A percentile compares a stretch with the other conserved stretches of the same genome.
These are phyloP conservation scores for Meloidogyne chitwoodi DNA, from an alignment of 1,140 invertebrate species.

Conservation along the genomic window DNA sequence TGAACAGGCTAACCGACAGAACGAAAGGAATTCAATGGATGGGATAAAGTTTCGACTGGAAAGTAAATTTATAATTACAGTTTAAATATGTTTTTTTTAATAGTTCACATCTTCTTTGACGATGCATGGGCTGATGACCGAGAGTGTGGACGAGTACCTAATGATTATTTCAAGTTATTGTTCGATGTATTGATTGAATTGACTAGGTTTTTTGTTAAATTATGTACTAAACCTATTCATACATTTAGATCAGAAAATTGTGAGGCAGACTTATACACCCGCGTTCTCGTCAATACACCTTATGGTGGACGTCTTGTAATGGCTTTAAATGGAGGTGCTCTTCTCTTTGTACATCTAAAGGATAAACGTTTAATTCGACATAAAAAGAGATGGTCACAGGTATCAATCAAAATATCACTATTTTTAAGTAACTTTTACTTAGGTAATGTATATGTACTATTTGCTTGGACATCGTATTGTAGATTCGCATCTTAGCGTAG, in stretches of 20 bases:
- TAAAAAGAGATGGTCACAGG: conserved; percentile 63
- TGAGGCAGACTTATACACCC: conserved; percentile 36
- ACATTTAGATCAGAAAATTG: conserved; percentile 31
- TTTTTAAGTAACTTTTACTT: not conserved
- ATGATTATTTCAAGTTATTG: conserved; percentile 87
- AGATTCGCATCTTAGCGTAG: conserved; percentile 55
- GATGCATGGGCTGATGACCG: conserved; percentile 93
- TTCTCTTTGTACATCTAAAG: conserved; percentile 62
- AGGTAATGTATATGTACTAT: conserved; percentile 72
- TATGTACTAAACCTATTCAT: not conserved
- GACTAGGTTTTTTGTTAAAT: conserved; percentile 68
- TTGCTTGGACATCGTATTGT: conserved; percentile 66
- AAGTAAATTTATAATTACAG: conserved; percentile 17
- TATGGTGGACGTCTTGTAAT: conserved; percentile 63
- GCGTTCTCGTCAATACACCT: conserved; percentile 62
- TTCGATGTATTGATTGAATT: conserved; percentile 87
- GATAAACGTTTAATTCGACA: conserved; percentile 63
- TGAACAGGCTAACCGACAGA: conserved; percentile 81
- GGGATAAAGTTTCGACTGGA: conserved; percentile 66
- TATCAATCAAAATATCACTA: not conserved
- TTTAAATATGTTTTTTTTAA: conserved; percentile 52
- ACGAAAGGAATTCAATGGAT: conserved; percentile 81
- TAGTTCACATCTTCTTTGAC: conserved; percentile 96
- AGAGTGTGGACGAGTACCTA: conserved; percentile 68
- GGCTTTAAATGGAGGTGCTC: conserved; percentile 62